Evolutionary conservation across 2,888 invertebrate genomes (phyloP).

Genomic region (Apotomis capreana): DNA sequence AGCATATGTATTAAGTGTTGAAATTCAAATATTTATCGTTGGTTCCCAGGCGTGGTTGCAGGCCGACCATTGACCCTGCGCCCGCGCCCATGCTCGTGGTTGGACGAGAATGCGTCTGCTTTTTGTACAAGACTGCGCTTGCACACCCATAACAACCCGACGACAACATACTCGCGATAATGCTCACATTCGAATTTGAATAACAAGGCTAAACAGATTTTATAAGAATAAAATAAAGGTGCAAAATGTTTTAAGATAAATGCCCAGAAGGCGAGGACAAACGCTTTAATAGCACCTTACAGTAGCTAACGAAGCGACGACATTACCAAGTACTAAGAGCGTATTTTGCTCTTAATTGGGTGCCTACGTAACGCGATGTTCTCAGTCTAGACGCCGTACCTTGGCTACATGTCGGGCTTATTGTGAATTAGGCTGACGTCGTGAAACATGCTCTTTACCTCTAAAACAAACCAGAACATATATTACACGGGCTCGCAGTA

Average conservation of each 20-base stretch:
- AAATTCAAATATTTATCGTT: slow-evolving; percentile 82
- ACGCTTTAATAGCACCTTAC: slow-evolving; percentile 8
- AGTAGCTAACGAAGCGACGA: slow-evolving; percentile 19
- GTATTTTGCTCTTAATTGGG: slow-evolving; percentile 21
- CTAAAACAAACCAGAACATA: not conserved
- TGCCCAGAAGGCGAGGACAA: slow-evolving; percentile 7
- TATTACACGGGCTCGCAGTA: not conserved
- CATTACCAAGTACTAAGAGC: slow-evolving; percentile 12
- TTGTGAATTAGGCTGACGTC: slow-evolving; percentile 4
- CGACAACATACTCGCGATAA: slow-evolving; percentile 32
- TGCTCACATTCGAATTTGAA: not conserved
- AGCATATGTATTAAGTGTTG: slow-evolving; percentile 81
- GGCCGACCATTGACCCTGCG: slow-evolving; percentile 80
- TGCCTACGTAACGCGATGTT: slow-evolving; percentile 10
- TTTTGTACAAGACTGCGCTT: slow-evolving; percentile 60
- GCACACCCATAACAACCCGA: slow-evolving; percentile 53
- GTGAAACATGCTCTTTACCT: not conserved
- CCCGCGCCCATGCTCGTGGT: slow-evolving; percentile 52
- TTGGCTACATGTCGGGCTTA: slow-evolving; percentile 11
- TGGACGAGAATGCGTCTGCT: slow-evolving; percentile 63
- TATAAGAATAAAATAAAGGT: not conserved
- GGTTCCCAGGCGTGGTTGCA: slow-evolving; percentile 76
- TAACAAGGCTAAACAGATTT: not conserved
- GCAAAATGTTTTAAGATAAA: not conserved
- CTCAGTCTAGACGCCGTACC: slow-evolving; percentile 13